Evolutionary conservation across 1,140 invertebrate species (phyloP), one percentile per base, ranked within the genome.

Genomic region (Sinonovacula constricta): DNA sequence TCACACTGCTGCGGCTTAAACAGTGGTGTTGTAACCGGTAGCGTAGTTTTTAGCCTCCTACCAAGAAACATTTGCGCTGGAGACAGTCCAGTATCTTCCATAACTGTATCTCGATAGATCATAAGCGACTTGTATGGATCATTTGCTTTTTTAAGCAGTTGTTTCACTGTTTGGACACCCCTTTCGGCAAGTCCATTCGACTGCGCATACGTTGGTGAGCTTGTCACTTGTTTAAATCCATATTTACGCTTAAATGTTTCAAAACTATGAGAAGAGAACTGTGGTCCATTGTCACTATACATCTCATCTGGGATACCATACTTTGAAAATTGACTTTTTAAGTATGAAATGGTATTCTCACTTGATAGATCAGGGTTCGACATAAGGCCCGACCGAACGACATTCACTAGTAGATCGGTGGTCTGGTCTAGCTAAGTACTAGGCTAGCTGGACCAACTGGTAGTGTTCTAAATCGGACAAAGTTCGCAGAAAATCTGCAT

Each of bases 281-380:
- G 77, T 7, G 76, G 75, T 26, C 83, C 81, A 79, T 83, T 83
- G 68, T 85, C 83, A 2, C 31, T 65, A 7, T 83, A 45, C 12
- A 83, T 26, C 14, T 70, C 22, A 7, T 80, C 59, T 10, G 83
- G 83, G 31, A 77, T 71, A 26, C 83, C 81, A 57, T 81, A 70
- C 31, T 66, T 59, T 15, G 83, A 74, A 54, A 85, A 80, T 36
- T 70, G 57, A 10, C 34, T 67, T 68, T 81, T 81, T 49, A 83
- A 45, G 24, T 81, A 56, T 1, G 30, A 15, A 7, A 83, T 81
- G 1, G 83, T 80, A 12, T 34, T 62, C 31, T 56, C 39, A n/a
- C 57, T 45, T 28, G 78, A 81, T 4, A 34, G 62, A n/a, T n/a
- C n/a, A n/a, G n/a, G n/a, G n/a, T n/a, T n/a, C n/a, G n/a, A n/a